A percentile compares a stretch with the other conserved stretches of the same genome.
These are phyloP conservation scores for Megaceryle alcyon DNA, from an alignment of 2,797 vertebrate species.

Conservation along the genomic window DNA sequence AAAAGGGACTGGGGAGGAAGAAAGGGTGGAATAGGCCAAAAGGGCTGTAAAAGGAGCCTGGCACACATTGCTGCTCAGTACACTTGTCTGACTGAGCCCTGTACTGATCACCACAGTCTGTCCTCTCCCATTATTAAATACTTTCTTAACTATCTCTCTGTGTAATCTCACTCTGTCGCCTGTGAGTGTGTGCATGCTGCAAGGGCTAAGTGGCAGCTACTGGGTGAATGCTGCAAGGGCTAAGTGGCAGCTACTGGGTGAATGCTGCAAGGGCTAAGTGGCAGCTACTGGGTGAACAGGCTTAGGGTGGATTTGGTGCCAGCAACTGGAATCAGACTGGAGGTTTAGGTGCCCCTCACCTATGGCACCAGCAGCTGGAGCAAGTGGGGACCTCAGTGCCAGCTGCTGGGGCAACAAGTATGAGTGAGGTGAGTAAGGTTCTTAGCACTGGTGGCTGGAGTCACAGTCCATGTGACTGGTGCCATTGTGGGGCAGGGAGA, in stretches of 20 bases:
- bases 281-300: not conserved
- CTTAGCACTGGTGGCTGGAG: not conserved
- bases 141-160: not conserved
- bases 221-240: not conserved
- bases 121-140: not conserved
- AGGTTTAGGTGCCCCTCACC: not conserved
- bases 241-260: too few species aligned
- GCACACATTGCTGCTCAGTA: not conserved
- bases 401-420: not conserved
- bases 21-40: not conserved
- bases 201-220: not conserved
- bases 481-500: not conserved
- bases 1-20: not conserved
- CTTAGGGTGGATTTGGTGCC: not conserved
- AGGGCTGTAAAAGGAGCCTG: not conserved
- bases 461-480: not conserved
- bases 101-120: not conserved
- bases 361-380: not conserved
- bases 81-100: rapidly evolving
- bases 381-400: not conserved
- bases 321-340: not conserved
- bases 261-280: not conserved
- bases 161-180: not conserved
- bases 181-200: rapidly evolving
- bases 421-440: not conserved